These are phyloP conservation scores for Tipula lateralis DNA, from an alignment of 2,888 invertebrate genomes.

Conservation along the genomic window DNA sequence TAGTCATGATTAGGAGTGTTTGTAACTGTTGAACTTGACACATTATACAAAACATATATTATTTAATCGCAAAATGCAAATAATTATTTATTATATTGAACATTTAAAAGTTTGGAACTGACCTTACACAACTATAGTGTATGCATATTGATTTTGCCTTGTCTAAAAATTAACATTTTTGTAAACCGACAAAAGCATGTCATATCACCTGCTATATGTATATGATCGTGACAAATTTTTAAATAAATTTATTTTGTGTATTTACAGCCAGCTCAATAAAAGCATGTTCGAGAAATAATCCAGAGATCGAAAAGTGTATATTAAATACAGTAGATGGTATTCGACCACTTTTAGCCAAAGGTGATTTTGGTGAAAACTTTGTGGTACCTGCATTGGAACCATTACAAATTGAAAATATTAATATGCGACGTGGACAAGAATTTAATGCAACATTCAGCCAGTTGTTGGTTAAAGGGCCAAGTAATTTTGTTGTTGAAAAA, in stretches of 20 bases:
- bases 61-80: background rate
- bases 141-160: background rate
- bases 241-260: no score
- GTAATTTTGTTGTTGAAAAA: slow-evolving; percentile 47
- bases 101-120: background rate
- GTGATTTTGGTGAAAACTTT: slow-evolving; percentile 48
- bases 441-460: slow-evolving; percentile 46
- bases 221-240: background rate
- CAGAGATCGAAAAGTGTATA: slow-evolving; percentile 45
- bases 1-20: background rate
- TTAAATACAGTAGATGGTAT: slow-evolving; percentile 43
- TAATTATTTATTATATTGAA: background rate
- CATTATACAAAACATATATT: background rate
- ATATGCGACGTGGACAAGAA: slow-evolving; percentile 44
- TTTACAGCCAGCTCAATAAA: slow-evolving; percentile 43
- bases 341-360: slow-evolving; percentile 43
- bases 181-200: background rate
- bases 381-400: slow-evolving; percentile 45
- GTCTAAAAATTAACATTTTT: background rate
- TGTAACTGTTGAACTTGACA: background rate
- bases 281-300: slow-evolving; percentile 46
- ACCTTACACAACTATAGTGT: background rate
- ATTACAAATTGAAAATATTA: slow-evolving; percentile 44
- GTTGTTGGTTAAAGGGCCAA: slow-evolving; percentile 45
- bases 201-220: background rate